These are phyloP conservation scores for Vulpes lagopus DNA, from an alignment of 2,113 vertebrate species.

Conservation along the genomic window DNA sequence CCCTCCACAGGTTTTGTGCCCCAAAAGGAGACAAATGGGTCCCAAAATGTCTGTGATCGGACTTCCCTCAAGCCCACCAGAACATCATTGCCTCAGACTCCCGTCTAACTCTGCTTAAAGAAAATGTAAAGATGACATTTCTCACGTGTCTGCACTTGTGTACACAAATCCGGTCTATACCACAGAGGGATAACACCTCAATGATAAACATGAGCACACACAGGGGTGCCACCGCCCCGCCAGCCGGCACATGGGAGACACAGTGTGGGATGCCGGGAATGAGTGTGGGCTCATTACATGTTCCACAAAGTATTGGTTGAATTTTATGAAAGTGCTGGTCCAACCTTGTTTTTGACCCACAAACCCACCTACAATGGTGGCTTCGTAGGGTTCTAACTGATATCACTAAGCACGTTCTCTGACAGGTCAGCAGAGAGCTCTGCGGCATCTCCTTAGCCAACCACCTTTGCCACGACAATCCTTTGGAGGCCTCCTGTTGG, in stretches of 20 bases:
- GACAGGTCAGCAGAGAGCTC: background rate
- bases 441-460: accelerated
- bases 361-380: background rate
- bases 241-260: accelerated
- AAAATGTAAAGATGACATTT: background rate
- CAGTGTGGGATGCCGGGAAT: accelerated
- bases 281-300: accelerated
- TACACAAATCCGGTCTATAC: background rate
- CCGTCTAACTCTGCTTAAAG: background rate
- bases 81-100: background rate
- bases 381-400: too few relatives aligned
- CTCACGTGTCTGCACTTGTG: accelerated
- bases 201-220: accelerated
- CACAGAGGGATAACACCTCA: background rate
- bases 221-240: accelerated
- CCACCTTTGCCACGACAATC: background rate
- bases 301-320: accelerated
- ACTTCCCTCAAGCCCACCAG: background rate
- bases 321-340: accelerated
- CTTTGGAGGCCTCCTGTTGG: background rate
- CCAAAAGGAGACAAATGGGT: background rate
- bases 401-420: background rate
- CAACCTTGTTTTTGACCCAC: background rate
- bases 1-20: background rate
- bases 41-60: background rate